These are phyloP conservation scores for Troides aeacus DNA, from an alignment of 2,888 invertebrate genomes.

Conservation along the genomic window DNA sequence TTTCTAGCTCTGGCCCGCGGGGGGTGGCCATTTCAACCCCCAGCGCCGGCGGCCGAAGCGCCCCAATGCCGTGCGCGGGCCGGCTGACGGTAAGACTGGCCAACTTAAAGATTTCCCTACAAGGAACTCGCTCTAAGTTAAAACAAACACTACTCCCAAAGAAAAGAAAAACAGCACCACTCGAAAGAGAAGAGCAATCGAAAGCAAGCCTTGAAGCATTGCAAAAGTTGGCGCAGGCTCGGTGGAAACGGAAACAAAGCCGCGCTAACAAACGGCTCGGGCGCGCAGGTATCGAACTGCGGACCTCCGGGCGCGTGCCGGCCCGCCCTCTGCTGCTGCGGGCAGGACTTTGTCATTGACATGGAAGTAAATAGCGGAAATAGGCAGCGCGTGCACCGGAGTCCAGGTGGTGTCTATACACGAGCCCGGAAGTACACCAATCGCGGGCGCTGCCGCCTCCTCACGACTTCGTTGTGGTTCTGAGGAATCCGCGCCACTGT, in stretches of 20 bases:
- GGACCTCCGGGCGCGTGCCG: conserved; percentile 42
- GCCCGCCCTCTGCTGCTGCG: conserved; percentile 32
- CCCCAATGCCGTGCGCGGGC: conserved; percentile 21
- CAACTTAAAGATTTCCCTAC: conserved; percentile 33
- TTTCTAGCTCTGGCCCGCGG: not conserved
- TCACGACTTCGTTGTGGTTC: conserved; percentile 52
- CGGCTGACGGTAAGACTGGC: conserved; percentile 29
- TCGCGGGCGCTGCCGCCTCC: conserved; percentile 44
- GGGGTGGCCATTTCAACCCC: conserved; percentile 7
- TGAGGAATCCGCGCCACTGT: conserved; percentile 27
- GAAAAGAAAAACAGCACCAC: conserved; percentile 39
- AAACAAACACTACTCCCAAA: conserved; percentile 42
- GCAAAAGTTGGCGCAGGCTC: conserved; percentile 43
- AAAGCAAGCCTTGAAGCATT: conserved; percentile 42
- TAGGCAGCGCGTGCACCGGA: not conserved
- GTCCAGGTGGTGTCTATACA: not conserved
- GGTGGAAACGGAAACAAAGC: conserved; percentile 57
- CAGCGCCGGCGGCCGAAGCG: conserved; percentile 9
- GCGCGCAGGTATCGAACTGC: conserved; percentile 48
- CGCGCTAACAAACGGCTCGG: conserved; percentile 23
- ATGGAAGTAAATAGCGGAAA: conserved; percentile 36
- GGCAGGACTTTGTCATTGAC: conserved; percentile 42
- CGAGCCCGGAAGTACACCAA: conserved; percentile 41
- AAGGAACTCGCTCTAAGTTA: conserved; percentile 43
- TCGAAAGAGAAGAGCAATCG: conserved; percentile 48